These are phyloP conservation scores for Crax fasciolata DNA, from an alignment of 2,797 vertebrate species.

Conservation along the genomic window DNA sequence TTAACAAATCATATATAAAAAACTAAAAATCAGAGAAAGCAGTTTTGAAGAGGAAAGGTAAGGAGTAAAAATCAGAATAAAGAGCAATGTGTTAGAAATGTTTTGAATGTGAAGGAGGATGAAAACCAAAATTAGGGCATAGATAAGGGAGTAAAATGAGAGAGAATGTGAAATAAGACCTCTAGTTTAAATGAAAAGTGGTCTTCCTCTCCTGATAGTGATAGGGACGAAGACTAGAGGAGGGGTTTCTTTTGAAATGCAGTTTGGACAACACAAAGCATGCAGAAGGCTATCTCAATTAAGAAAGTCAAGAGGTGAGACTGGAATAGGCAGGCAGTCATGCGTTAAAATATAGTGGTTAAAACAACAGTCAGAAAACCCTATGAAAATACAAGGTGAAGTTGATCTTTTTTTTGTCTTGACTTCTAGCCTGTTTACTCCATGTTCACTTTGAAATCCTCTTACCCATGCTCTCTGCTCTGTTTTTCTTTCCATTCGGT, in stretches of 20 bases:
- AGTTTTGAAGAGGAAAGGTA: not conserved
- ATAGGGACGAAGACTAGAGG: not conserved
- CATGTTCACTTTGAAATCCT: conserved; percentile 11
- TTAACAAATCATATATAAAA: not conserved
- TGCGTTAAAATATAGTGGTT: not conserved
- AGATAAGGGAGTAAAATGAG: not conserved
- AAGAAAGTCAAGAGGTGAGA: not conserved
- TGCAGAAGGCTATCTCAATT: not conserved
- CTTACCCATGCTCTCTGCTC: conserved; percentile 7
- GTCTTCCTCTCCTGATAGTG: not conserved
- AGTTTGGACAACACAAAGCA: not conserved
- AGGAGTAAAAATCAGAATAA: not conserved
- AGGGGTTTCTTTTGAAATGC: not conserved
- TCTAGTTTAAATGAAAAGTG: not conserved
- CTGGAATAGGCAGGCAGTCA: not conserved
- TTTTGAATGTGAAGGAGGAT: not conserved
- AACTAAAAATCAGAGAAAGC: not conserved
- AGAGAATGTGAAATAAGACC: not conserved
- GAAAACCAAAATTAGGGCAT: not conserved
- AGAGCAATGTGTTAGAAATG: not conserved
- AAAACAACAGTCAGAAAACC: conserved; percentile 12
- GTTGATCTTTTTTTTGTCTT: not conserved
- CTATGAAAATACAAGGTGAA: not conserved
- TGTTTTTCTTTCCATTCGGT: conserved; percentile 66
- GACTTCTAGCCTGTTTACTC: not conserved